phyloP scores from a whole-genome alignment of 2,888 invertebrate species.

The Tethea ocularis region DNA sequence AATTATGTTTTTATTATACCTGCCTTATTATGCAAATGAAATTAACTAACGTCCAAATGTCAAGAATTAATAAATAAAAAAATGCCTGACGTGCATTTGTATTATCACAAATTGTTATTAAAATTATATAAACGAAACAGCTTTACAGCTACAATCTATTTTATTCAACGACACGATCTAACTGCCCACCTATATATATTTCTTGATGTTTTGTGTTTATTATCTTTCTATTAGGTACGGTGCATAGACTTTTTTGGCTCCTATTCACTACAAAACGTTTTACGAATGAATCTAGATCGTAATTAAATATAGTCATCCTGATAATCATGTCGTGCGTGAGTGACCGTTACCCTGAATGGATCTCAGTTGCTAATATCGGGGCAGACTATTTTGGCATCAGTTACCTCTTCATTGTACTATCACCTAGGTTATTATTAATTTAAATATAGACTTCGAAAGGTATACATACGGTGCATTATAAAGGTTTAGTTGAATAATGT shows the following conservation, averaged over 20 bases:
- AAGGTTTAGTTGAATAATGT: no score
- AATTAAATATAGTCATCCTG: not conserved
- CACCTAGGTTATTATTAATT: no score
- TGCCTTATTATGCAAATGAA: no score
- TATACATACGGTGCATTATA: no score
- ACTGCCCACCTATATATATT: not conserved
- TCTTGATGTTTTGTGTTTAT: not conserved
- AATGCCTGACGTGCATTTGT: no score
- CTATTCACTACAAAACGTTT: not conserved
- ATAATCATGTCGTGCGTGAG: not conserved
- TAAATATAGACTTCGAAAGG: no score
- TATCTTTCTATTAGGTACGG: not conserved
- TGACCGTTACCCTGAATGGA: not conserved
- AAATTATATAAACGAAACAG: not conserved
- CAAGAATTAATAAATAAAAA: no score
- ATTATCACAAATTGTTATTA: no score
- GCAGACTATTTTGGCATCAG: not conserved
- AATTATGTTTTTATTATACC: no score
- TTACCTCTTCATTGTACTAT: no score
- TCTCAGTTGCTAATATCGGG: not conserved
- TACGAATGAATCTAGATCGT: not conserved
- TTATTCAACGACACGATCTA: not conserved
- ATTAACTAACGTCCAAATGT: no score
- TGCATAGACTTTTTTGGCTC: not conserved
- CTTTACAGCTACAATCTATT: no score